Base-by-base conservation (phyloP, 2,888 invertebrate species). In the Drosophila maculinotata region DNA sequence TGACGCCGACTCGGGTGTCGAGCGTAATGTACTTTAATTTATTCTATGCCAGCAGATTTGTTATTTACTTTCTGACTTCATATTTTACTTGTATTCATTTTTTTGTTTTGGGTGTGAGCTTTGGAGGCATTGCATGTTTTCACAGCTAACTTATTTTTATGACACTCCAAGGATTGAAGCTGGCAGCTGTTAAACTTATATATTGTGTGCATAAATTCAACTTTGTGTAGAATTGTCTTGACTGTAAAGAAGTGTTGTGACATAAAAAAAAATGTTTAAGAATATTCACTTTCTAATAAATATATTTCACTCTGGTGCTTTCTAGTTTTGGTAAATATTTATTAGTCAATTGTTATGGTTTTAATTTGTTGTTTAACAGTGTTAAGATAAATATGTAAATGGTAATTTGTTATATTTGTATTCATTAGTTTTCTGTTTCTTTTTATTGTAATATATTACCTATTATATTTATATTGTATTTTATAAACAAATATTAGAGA, bases 1-100 rank as follows among this genome's bases (percentile, higher is more conserved):
- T 75, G 56, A 70, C 64, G 67, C 67, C 75, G 44, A 30, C 28
- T 58, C 51, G 68, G 65, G 84, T 78, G 87, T 84, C 56, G 73
- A 54, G 57, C 73, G 63, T 71, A 84, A 80, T 86, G 79, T 69
- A 44, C 66, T 67, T 81, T 79, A 79, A 87, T 83, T 72, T 81
- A 78, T 84, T 74, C 76, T 69, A 49, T 69, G 69, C 51, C 72
- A 69, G 60, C 62, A 63, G 52, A 70, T 81, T 68, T 76, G 44
- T 58, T 78, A 57, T 72, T 73, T 62, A 60, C 66, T 75, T 66
- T 74, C 56, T 69, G 65, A 63, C 69, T 76, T 74, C 48, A 70
- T 72, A 47, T 45, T 62, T 39, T 30, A 31, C 31, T 33, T 41
- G 20, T 38, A 31, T 58, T 38, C 9, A 20, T 53, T 60, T 44